Conservation (phyloP, 2,797 vertebrate species). For the Tamandua tetradactyla region DNA sequence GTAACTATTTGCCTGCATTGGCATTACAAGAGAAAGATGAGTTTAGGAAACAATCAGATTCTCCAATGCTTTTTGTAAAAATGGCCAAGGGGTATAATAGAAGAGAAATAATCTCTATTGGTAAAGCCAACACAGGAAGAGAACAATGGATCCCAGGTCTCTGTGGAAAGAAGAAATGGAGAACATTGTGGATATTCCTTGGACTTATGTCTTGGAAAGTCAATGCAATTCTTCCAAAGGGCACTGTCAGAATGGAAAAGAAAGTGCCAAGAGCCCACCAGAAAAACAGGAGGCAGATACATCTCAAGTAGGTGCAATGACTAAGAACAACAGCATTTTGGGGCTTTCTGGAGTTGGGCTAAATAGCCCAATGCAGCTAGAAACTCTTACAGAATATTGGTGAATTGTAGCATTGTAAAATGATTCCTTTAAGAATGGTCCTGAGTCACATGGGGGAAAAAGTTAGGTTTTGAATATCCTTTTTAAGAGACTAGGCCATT, state of each 20-base stretch:
- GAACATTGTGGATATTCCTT: too few species aligned
- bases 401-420: background rate
- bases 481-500: background rate
- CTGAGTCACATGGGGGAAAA: background rate
- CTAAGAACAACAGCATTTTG: background rate
- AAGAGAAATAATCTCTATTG: too few species aligned
- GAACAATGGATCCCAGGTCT: too few species aligned
- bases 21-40: too few species aligned
- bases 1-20: too few species aligned
- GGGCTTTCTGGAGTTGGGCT: background rate
- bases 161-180: too few species aligned
- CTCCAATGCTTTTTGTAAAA: too few species aligned
- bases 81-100: too few species aligned
- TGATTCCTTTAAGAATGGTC: slow-evolving; percentile 1
- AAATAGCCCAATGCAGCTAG: background rate
- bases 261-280: background rate
- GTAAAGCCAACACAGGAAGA: too few species aligned
- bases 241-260: background rate
- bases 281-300: background rate
- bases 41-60: too few species aligned
- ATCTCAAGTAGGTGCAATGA: background rate
- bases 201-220: too few species aligned
- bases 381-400: background rate
- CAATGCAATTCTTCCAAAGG: background rate
- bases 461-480: background rate